Base-by-base conservation (phyloP, 2,888 invertebrate species). In the Camponotus fellah region DNA sequence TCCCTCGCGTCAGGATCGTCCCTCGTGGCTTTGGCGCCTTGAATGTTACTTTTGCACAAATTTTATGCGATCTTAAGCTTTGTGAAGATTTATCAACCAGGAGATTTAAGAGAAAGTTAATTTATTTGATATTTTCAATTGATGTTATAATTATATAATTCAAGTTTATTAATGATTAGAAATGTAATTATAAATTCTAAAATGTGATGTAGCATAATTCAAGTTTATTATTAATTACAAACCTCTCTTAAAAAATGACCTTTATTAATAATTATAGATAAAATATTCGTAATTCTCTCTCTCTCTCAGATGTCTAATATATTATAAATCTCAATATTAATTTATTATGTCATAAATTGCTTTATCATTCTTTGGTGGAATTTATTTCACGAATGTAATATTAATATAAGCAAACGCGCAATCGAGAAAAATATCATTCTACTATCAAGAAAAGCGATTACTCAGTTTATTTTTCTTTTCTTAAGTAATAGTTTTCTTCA, bases 1-100 rank as follows among this genome's bases (percentile, higher is more conserved):
- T 62, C 43, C 66, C 81, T 46, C 75, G 46, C 60, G 58, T 3
- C 81, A 65, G 71, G 83, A 40, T 1, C 71, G 80, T 43, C 21
- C 12, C 34, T 10, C 34, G 65, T 21, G 34, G 4, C 26, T 17
- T 21, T 53, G 56, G n/a, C 12, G 17, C 69, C 72, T 26, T 26
- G 26, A 26, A 56, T 14, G 64, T 32, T 9, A 10, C 6, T 26
- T 66, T 4, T 37, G 34, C 17, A 26, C 12, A 66, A 43, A 12
- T 26, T 46, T 14, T 8, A 46, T 17, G 2, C 46, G 17, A 60
- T 60, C 2, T 26, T 60, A 2, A 60, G 43, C 10, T 49, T 68
- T 46, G 2, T 17, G 17, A 12, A 40, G 10, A 65, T 40, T 40
- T 40, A 21, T n/a, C 8, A 21, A 40, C 2, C 10, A 0, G 9